A percentile compares a stretch with the other conserved stretches of the same genome.
Evolutionary conservation across 2,113 vertebrate genomes (phyloP).

Genomic region (Fukomys damarensis): DNA sequence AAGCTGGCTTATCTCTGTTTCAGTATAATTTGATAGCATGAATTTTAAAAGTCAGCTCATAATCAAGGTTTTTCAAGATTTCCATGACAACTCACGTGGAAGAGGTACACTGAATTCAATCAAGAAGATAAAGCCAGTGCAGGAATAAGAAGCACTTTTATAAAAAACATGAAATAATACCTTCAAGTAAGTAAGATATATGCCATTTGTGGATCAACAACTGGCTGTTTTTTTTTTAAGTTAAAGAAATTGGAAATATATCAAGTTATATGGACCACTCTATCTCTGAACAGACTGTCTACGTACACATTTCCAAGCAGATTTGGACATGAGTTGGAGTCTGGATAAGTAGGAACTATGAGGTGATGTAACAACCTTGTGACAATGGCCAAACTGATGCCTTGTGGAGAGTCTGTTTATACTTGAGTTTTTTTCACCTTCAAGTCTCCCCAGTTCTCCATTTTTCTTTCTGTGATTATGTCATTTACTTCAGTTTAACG

Average conservation of each 20-base stretch:
- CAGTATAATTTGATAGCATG: not conserved
- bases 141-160: not conserved
- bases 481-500: not conserved
- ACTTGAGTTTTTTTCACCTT: not conserved
- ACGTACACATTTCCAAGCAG: not conserved
- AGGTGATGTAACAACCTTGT: not conserved
- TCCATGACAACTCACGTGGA: too few relatives aligned
- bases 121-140: not conserved
- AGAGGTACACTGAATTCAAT: not conserved
- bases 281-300: not conserved
- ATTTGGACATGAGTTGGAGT: not conserved
- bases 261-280: not conserved
- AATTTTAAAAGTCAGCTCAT: not conserved
- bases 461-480: not conserved
- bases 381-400: not conserved
- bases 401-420: not conserved
- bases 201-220: not conserved
- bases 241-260: not conserved
- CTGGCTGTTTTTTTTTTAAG: not conserved
- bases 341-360: not conserved
- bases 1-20: not conserved
- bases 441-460: not conserved
- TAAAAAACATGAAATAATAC: not conserved
- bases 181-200: not conserved
- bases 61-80: not conserved